Base-by-base conservation (phyloP, 2,888 invertebrate genomes). In the Epistrophe eligans region DNA sequence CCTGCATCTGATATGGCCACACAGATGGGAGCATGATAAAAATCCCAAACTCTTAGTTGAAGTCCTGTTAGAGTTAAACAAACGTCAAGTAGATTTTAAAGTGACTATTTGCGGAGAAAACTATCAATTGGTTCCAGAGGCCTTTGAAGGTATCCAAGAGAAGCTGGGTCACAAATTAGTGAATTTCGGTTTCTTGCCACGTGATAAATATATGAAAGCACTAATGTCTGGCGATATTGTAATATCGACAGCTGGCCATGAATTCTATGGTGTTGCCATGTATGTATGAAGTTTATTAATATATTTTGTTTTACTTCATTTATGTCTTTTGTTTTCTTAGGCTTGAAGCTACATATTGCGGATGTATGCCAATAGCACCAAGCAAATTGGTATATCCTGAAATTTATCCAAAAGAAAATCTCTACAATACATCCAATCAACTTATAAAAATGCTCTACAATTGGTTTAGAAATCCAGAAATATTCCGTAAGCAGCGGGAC, bases 11-110 rank as follows among this genome's bases (percentile, higher is more conserved):
- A 94, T 96, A 8, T 96, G 96, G 96, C 95, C 96, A 0, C 96
- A 96, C 92, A 93, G 96, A 90, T 96, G 96, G 96, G 96, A 96
- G 91, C 96, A 96, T 91, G 96, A 96, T 90, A 96, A 96, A 92
- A 95, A 95, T 90, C 96, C 96, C 0, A 94, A 95, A 58, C 91
- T 94, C 17, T 94, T 96, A 89, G 95, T 96, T 81, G 91, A 94
- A 45, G 93, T 94, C 1, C 89, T 95, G 7, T 90, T 93, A 79
- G 92, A 92, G 79, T 90, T 95, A 35, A 93, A 93, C 70, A 93
- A 94, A 58, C 92, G 94, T 13, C 93, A 94, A 28, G 91, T 93
- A 13, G 92, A 94, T 74, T 96, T 96, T 90, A 91, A 92, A 80
- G 91, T 96, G 24, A 92, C 93, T 10, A 93, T 96, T 57, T 92